These are phyloP conservation scores for Zophobas morio DNA, from an alignment of 1,140 invertebrate genomes.

Conservation along the genomic window DNA sequence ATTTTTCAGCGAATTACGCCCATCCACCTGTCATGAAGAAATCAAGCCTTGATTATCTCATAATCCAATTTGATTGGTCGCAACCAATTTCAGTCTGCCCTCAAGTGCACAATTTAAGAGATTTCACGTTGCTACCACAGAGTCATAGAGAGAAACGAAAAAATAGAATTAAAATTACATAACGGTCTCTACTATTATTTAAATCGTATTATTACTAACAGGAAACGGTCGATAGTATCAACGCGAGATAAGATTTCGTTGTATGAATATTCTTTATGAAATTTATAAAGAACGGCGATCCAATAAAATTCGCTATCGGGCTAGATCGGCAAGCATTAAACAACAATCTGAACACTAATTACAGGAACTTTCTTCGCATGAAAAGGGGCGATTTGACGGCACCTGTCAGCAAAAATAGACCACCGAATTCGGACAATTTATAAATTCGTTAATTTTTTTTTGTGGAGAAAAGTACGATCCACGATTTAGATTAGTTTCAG, in stretches of 20 bases:
- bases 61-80: background rate
- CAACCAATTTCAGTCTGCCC: constrained; percentile 13
- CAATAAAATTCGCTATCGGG: constrained; percentile 9
- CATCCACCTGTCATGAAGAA: constrained; percentile 10
- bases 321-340: background rate
- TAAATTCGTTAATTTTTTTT: too few species aligned
- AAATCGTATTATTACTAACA: constrained; percentile 34
- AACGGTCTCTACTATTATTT: constrained; percentile 30
- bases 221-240: constrained; percentile 32
- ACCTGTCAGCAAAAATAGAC: too few species aligned
- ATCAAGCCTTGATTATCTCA: constrained; percentile 10
- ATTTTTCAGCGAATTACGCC: constrained; percentile 20
- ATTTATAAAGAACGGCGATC: background rate
- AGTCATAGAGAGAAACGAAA: background rate
- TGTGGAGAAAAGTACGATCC: too few species aligned
- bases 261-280: constrained; percentile 1
- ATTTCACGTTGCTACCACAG: background rate
- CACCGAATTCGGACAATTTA: too few species aligned
- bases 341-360: background rate
- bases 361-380: background rate
- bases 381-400: background rate
- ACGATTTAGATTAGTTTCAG: background rate
- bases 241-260: constrained; percentile 10
- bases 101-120: constrained; percentile 17
- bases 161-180: constrained; percentile 36